These are phyloP conservation scores for Gulo gulo DNA, from an alignment of 2,113 vertebrate species.

Conservation along the genomic window DNA sequence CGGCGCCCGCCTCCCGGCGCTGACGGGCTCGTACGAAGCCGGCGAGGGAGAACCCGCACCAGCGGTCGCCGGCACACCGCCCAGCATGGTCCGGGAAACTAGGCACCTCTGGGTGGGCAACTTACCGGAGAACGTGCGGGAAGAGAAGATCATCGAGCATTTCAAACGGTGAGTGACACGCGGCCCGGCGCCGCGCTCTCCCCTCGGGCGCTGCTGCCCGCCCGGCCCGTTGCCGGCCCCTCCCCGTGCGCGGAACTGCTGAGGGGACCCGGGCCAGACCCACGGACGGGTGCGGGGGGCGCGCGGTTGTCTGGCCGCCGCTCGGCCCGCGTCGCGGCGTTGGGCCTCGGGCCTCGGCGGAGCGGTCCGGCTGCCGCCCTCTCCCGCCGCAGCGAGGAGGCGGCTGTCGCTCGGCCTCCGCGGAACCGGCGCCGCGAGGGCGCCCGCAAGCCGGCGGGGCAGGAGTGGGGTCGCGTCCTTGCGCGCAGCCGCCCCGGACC, in stretches of 20 bases:
- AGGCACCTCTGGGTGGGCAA: slow-evolving; percentile 99
- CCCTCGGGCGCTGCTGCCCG: slow-evolving; percentile 13
- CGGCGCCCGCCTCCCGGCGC: slow-evolving; percentile 75
- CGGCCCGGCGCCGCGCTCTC: slow-evolving; percentile 38
- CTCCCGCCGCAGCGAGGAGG: background rate
- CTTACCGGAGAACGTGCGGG: slow-evolving; percentile 99
- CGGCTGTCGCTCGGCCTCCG: background rate
- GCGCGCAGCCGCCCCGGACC: background rate
- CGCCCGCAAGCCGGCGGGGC: background rate
- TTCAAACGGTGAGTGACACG: slow-evolving; percentile 96
- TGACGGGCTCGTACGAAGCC: slow-evolving; percentile 77
- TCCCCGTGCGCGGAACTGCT: slow-evolving; percentile 30
- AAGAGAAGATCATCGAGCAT: slow-evolving; percentile 99
- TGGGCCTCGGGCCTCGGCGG: background rate
- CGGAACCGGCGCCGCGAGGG: background rate
- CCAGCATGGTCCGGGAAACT: slow-evolving; percentile 99
- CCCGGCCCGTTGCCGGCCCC: slow-evolving; percentile 40
- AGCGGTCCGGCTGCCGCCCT: background rate
- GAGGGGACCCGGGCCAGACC: background rate
- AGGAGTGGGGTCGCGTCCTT: slow-evolving; percentile 15
- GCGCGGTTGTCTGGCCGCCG: background rate
- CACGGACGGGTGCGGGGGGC: background rate
- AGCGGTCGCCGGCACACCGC: slow-evolving; percentile 82
- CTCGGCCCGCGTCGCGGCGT: background rate
- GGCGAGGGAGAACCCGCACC: slow-evolving; percentile 71